A percentile compares a stretch with the other conserved stretches of the same genome.
These are phyloP conservation scores for Atherinosoma microstoma DNA, from an alignment of 2,797 vertebrate genomes.

Conservation along the genomic window DNA sequence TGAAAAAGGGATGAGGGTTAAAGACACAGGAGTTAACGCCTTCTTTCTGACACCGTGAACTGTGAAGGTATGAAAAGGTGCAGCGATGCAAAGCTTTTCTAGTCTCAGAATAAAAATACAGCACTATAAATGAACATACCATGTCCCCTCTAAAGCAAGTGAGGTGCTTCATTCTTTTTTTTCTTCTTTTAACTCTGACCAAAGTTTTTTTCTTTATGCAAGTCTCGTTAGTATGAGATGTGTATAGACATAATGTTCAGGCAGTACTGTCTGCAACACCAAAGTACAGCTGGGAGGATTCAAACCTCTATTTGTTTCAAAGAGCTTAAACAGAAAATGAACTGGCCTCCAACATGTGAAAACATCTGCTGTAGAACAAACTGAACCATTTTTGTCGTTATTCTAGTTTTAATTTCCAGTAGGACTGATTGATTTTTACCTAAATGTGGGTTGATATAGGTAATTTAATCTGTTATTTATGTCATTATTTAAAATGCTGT, in stretches of 20 bases:
- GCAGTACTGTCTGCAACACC: neutral
- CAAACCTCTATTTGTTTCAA: slow-evolving; percentile 2
- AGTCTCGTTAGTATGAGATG: neutral
- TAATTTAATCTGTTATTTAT: slow-evolving; percentile 49
- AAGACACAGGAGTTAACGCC: neutral
- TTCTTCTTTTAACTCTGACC: slow-evolving; percentile 5
- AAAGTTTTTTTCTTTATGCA: neutral
- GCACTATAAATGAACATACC: neutral
- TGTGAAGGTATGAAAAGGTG: neutral
- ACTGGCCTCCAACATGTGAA: slow-evolving; percentile 19
- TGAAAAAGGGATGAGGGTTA: too few relatives aligned
- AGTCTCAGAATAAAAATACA: too few relatives aligned
- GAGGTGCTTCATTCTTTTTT: neutral
- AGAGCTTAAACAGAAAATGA: slow-evolving; percentile 16
- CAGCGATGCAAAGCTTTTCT: neutral
- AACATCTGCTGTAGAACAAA: slow-evolving; percentile 41
- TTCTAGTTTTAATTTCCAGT: slow-evolving; percentile 22
- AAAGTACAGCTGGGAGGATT: slow-evolving; percentile 1
- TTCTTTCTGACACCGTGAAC: neutral
- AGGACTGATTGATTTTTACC: slow-evolving; percentile 17
- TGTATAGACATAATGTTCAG: neutral
- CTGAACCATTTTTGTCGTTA: slow-evolving; percentile 5
- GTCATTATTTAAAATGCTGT: slow-evolving; percentile 40
- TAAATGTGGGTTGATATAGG: slow-evolving; percentile 4
- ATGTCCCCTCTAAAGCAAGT: neutral